Base-by-base conservation (phyloP, 2,797 vertebrate species). In the Cetoscarus ocellatus region DNA sequence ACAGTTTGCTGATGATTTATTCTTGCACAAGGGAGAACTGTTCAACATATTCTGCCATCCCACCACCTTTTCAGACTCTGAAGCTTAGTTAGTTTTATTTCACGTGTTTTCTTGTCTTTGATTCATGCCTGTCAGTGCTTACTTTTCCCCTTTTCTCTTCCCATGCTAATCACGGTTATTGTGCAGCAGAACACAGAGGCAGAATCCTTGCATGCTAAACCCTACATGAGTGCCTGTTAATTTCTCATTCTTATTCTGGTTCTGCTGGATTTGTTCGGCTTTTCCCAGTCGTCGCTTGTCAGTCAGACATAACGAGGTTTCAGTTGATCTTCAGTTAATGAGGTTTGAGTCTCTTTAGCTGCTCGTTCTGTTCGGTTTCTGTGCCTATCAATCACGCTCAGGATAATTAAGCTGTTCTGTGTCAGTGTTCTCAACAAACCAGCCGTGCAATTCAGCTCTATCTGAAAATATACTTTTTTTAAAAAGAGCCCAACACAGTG, bases 251-350 rank as follows among this genome's bases (percentile, higher is more conserved):
- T 60, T 8, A 19, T 43, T 42, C 43, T 36, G 34, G 18, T 47
- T 35, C 10, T 48, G 50, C 2, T 36, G 39, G 19, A 38, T 56
- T 50, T 55, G 15, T 10, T 10, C 18, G 19, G 34, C 13, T 54
- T 38, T 67, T 49, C 18, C 3, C 45, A n/a, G 36, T n/a, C 19
- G 47, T 52, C 12, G 54, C 53, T 10, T 42, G 43, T 55, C 61
- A 70, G 34, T 54, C 38, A 70, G 39, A 58, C 48, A 39, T 10
- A 17, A 51, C 18, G 10, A 6, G 18, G 48, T 40, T 14, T 45
- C 0, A 27, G 18, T 53, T 70, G 14, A 52, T 59, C 54, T 13
- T 59, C 45, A 34, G 36, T 13, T 51, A 17, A 50, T 45, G 12
- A 61, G 49, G 18, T 57, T 6, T 18, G 5, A n/a, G 14, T 47